A percentile compares a stretch with the other conserved stretches of the same genome.
Evolutionary conservation across 2,797 vertebrate species (phyloP).

Genomic region (Ptychobarbus kaznakovi): DNA sequence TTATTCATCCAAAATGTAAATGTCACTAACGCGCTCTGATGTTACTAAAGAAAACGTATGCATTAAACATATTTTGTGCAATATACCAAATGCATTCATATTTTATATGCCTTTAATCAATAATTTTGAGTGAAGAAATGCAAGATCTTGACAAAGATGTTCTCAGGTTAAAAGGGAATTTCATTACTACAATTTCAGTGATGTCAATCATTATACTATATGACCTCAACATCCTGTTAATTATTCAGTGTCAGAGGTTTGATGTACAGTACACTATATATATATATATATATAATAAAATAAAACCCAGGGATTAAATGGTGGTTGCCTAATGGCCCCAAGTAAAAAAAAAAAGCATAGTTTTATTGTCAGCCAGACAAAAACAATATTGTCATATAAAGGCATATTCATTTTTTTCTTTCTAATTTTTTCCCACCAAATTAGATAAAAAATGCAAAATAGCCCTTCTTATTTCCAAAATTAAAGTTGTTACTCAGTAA

Average conservation of each 20-base stretch:
- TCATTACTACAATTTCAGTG: conserved; percentile 32
- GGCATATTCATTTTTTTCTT: background rate
- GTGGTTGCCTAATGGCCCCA: background rate
- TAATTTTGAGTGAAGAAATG: conserved; percentile 14
- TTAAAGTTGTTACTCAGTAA: background rate
- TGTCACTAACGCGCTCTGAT: background rate
- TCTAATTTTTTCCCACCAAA: background rate
- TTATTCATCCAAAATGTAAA: conserved; percentile 25
- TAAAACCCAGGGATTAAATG: background rate
- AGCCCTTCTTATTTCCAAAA: background rate
- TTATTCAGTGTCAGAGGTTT: conserved; percentile 34
- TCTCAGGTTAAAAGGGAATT: conserved; percentile 19
- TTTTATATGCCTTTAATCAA: conserved; percentile 13
- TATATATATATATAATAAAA: background rate
- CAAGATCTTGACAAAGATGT: conserved; percentile 15
- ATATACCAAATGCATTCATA: background rate
- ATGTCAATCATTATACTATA: conserved; percentile 17
- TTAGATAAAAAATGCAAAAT: background rate
- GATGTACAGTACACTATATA: background rate
- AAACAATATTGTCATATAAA: background rate
- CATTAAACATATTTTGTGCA: background rate
- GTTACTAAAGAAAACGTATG: background rate
- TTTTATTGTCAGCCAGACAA: too few relatives aligned
- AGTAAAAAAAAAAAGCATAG: background rate
- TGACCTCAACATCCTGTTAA: conserved; percentile 13